These are phyloP conservation scores for Whitmania pigra DNA, from an alignment of 1,140 invertebrate genomes.

Conservation along the genomic window DNA sequence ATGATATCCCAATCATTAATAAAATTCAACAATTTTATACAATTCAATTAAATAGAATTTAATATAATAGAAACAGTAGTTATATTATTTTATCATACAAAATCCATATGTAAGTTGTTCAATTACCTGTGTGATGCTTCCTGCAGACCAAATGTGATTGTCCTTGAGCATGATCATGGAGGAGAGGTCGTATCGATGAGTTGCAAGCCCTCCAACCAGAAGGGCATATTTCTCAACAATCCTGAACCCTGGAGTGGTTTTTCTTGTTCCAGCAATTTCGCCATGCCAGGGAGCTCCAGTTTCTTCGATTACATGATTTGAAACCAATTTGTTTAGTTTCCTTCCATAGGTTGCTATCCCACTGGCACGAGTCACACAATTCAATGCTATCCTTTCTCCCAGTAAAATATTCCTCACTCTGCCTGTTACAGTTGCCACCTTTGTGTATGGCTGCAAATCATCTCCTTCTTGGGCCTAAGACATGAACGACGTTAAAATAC, in stretches of 20 bases:
- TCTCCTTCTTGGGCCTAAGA: constrained; percentile 2
- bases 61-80: no score
- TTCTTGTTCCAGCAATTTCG: constrained; percentile 42
- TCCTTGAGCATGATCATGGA: constrained; percentile 48
- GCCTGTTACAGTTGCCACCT: constrained; percentile 18
- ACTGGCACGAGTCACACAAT: constrained; percentile 41
- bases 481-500: background rate
- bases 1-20: no score
- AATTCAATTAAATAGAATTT: no score
- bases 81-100: background rate
- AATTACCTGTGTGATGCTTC: constrained; percentile 39
- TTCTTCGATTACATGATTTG: constrained; percentile 19
- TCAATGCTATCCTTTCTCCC: constrained; percentile 43
- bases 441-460: background rate
- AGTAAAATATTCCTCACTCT: constrained; percentile 36
- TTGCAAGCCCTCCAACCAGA: constrained; percentile 41
- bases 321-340: constrained; percentile 26
- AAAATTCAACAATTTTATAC: no score
- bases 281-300: constrained; percentile 36
- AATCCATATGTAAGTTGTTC: constrained; percentile 5
- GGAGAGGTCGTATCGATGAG: constrained; percentile 44
- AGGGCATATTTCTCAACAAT: constrained; percentile 46
- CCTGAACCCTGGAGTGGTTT: constrained; percentile 46
- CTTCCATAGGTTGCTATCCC: constrained; percentile 42
- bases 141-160: constrained; percentile 44